phyloP scores from a whole-genome alignment of 2,113 vertebrate species.

The Catharus fuscescens region DNA sequence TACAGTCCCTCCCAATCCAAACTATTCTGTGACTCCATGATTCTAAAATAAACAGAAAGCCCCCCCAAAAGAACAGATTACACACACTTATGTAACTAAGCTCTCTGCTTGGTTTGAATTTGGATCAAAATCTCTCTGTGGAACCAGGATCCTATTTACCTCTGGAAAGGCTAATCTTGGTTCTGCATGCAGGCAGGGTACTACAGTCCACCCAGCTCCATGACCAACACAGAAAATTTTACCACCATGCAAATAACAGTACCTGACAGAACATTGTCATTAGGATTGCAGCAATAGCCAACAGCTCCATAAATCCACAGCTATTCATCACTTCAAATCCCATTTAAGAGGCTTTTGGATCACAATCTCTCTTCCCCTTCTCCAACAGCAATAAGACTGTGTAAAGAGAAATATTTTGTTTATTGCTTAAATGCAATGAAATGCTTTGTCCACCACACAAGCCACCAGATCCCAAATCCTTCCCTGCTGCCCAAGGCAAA shows the following conservation, averaged over 20 bases:
- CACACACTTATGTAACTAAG: not conserved
- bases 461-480: not conserved
- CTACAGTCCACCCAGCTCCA: not conserved
- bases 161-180: not conserved
- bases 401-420: not conserved
- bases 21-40: not conserved
- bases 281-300: not conserved
- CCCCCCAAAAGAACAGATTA: accelerated
- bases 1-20: not conserved
- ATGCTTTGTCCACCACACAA: not conserved
- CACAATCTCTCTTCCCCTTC: not conserved
- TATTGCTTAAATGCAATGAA: not conserved
- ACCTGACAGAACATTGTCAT: not conserved
- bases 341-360: not conserved
- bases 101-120: not conserved
- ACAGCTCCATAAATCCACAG: not conserved
- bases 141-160: not conserved
- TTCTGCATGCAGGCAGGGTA: not conserved
- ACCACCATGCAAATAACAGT: not conserved
- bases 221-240: not conserved
- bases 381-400: not conserved
- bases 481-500: not conserved
- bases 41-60: not conserved
- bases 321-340: not conserved
- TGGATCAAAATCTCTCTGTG: not conserved